Evolutionary conservation across 2,888 invertebrate genomes (phyloP), one percentile per base, ranked within the genome.

Genomic region (Philopedon plagiatum): DNA sequence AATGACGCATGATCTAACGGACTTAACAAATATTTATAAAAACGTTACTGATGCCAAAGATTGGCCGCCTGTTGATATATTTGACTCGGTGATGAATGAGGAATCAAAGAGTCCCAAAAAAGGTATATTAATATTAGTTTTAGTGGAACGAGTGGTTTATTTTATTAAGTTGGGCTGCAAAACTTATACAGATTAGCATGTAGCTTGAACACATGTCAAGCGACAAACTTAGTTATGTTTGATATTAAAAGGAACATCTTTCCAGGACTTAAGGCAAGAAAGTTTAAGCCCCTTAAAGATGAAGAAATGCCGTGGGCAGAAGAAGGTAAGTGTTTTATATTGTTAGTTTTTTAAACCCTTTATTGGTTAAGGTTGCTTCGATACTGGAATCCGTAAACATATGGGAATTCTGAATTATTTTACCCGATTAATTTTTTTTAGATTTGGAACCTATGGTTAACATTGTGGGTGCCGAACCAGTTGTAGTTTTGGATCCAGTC

Each of bases 221-320:
- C n/a, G n/a, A n/a, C n/a, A n/a, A n/a, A n/a, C n/a, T n/a, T n/a
- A n/a, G n/a, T n/a, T n/a, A n/a, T n/a, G n/a, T n/a, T n/a, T 29
- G 29, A 29, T 29, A 29, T 7, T 29, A 29, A 29, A 21, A 8
- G 37, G 4, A 54, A 19, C 7, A 26, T 51, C 19, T 13, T 63
- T 51, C 37, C 51, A 51, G 75, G 15, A 70, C 68, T 57, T 57
- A 70, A 56, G 37, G 60, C 76, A 8, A 72, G 73, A 41, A 68
- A 61, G 0, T 80, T 79, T 56, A 78, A 76, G 51, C 73, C 76
- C 9, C 71, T 83, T 11, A 41, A 63, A 1, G 74, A 77, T 18
- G 82, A 83, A 74, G 76, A 78, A 68, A 80, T 82, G 2, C 81
- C 83, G 9, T 83, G 82, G 82, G 78, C 74, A 3, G 76, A 79